phyloP scores from a whole-genome alignment of 2,113 vertebrate genomes.

The Trochalopteron elliotii region DNA sequence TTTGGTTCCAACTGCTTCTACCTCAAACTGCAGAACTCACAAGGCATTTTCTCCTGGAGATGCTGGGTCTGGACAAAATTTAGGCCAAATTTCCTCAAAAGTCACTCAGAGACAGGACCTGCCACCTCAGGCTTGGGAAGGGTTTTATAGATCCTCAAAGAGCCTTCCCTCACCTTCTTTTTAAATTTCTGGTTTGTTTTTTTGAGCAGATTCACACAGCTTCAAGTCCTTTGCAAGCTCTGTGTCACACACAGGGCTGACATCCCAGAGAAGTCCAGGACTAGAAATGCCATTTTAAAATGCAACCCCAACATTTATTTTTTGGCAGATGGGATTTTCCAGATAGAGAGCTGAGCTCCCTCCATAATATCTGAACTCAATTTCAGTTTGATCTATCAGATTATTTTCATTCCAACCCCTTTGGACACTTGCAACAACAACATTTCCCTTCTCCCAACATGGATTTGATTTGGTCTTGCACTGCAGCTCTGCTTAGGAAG shows the following conservation, averaged over 20 bases:
- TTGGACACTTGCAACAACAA: constrained; percentile 33
- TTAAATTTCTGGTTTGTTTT: neutral
- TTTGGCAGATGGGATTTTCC: constrained; percentile 33
- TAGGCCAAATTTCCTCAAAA: neutral
- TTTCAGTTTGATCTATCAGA: constrained; percentile 46
- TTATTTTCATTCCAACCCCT: constrained; percentile 63
- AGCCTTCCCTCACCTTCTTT: neutral
- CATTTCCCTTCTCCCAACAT: constrained; percentile 29
- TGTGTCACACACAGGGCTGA: neutral
- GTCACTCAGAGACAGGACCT: neutral
- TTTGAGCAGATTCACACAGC: neutral
- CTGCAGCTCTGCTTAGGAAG: constrained; percentile 42
- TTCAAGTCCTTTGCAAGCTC: neutral
- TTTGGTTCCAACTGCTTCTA: neutral
- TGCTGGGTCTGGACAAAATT: accelerated
- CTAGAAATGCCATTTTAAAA: constrained; percentile 10
- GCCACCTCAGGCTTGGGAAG: neutral
- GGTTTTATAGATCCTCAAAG: neutral
- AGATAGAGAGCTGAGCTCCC: constrained; percentile 17
- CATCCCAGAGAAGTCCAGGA: neutral
- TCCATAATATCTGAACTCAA: constrained; percentile 35
- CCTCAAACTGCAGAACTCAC: neutral
- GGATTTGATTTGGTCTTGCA: constrained; percentile 42
- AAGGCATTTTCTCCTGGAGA: neutral
- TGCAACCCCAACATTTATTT: neutral